Percentiles rank a stretch among this genome's conserved stretches.
Conservation (phyloP, 1,140 invertebrate species). For the Caerostris extrusa region DNA sequence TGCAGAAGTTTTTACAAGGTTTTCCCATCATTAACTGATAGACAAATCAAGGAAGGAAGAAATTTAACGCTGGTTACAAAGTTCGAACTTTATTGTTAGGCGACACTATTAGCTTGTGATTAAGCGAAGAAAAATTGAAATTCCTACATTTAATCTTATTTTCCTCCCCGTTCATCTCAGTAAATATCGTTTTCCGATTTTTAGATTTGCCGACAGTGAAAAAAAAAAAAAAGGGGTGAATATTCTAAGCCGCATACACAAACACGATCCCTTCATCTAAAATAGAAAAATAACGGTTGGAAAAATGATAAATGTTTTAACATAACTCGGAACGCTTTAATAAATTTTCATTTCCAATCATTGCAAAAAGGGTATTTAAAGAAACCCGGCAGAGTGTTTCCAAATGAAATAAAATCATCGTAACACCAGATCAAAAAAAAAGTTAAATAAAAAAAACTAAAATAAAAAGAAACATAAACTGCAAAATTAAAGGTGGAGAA, state of each 20-base stretch:
- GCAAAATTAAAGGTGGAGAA: background rate
- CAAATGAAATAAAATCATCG: constrained; percentile 72
- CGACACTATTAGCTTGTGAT: background rate
- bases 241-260: background rate
- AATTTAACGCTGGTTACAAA: constrained; percentile 3
- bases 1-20: background rate
- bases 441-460: constrained; percentile 33
- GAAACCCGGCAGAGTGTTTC: constrained; percentile 12
- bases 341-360: constrained; percentile 59
- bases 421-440: background rate
- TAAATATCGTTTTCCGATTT: constrained; percentile 50
- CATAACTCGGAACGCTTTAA: constrained; percentile 10
- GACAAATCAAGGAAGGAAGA: constrained; percentile 33
- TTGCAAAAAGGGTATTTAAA: constrained; percentile 25
- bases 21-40: background rate
- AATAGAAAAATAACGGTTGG: background rate
- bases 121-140: background rate
- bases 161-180: background rate
- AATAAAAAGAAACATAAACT: background rate
- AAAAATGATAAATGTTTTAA: constrained; percentile 45
- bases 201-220: background rate
- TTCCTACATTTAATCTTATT: background rate
- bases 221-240: background rate
- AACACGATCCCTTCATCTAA: constrained; percentile 18
- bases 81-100: background rate